Base-by-base conservation (phyloP, 2,888 invertebrate species). In the Nephrotoma appendiculata region DNA sequence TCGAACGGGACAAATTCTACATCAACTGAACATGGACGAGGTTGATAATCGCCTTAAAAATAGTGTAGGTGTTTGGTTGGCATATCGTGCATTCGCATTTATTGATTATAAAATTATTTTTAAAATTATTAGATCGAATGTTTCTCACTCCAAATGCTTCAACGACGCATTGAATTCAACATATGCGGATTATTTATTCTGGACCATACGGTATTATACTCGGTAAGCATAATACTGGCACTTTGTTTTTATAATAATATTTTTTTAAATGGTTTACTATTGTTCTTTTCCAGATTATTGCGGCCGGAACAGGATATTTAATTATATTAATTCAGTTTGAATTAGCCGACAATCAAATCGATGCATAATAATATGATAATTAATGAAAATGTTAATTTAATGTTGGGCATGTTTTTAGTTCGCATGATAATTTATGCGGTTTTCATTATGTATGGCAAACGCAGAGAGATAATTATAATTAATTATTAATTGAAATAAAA, bases 261-360 rank as follows among this genome's bases (percentile, higher is more conserved):
- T 6, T 85, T 12, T 71, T 15, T 71, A 15, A 44, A 85, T 44
- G n/a, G 6, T 52, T 31, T 44, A 5, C 12, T 71, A 6, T 45
- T 4, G 6, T 41, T 48, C 9, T 52, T 86, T 42, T 12, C 41
- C 44, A 86, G 86, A 86, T 86, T 9, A 86, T 86, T 86, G 86
- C 86, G 1, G 52, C 86, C 57, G 57, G 86, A n/a, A 57, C 86
- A 41, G 86, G 86, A 86, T 86, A 86, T 86, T 57, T 86, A 57
- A 86, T 57, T 86, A 86, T 86, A 41, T 57, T 86, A 86, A 86
- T 86, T 41, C 86, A 86, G 15, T 86, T 86, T 43, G 86, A 86
- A 57, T 57, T 86, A 31, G 86, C 86, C 41, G 52, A 86, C 15
- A 86, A 86, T 84, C 42, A 84, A 3, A 84, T 84, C 43, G 84